Conservation (phyloP, 2,888 invertebrate species). For the Lissocephala sabroskyi region DNA sequence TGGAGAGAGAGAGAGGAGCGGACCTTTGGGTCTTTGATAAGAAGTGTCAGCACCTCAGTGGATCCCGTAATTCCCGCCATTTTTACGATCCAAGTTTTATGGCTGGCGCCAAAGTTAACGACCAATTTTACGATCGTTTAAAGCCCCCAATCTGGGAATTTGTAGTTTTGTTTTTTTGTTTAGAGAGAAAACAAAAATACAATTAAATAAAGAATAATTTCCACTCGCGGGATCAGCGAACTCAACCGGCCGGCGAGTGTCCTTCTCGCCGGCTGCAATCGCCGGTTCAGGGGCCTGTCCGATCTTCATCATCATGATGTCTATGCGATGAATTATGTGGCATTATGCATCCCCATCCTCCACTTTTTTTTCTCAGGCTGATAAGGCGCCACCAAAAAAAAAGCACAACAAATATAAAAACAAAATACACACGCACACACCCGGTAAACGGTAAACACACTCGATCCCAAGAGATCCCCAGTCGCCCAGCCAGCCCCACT, state of each 20-base stretch:
- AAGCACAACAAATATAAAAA: neutral
- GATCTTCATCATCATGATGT: neutral
- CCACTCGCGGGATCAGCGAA: neutral
- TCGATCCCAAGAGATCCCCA: neutral
- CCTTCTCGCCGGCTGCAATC: neutral
- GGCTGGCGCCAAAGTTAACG: constrained; percentile 65
- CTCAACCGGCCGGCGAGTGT: neutral
- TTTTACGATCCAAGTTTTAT: constrained; percentile 44
- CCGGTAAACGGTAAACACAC: too few relatives aligned
- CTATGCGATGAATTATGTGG: constrained; percentile 12
- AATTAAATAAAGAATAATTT: neutral
- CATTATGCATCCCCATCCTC: constrained; percentile 19
- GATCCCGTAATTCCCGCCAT: constrained; percentile 20
- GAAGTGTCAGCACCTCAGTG: neutral
- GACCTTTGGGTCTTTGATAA: constrained; percentile 17
- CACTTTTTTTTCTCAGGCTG: constrained; percentile 49
- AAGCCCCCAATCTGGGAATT: constrained; percentile 16
- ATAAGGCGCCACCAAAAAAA: constrained; percentile 29
- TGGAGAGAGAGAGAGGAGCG: too few relatives aligned
- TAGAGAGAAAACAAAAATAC: neutral
- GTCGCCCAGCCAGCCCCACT: neutral
- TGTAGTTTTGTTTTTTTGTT: neutral
- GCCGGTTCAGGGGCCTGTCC: constrained; percentile 1
- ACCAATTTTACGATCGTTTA: constrained; percentile 53
- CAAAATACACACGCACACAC: neutral